Conservation (phyloP, 2,113 vertebrate species). For the Pelmatolapia mariae region DNA sequence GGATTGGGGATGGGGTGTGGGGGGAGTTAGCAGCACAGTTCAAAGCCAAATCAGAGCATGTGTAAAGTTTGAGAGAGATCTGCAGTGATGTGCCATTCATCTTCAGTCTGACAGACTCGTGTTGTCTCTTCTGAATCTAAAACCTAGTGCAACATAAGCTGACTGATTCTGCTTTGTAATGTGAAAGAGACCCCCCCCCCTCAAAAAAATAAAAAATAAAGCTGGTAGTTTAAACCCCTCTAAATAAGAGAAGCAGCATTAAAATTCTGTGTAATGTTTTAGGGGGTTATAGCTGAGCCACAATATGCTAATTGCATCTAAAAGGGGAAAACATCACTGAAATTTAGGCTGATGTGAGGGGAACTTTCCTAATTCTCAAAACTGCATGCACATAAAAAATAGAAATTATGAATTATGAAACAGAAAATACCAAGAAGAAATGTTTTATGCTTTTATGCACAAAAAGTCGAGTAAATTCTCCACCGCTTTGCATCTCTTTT, state of each 20-base stretch:
- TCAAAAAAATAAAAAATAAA: background rate
- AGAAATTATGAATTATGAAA: background rate
- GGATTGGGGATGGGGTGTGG: background rate
- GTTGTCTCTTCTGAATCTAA: background rate
- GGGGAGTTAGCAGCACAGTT: background rate
- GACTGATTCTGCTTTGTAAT: background rate
- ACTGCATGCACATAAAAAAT: background rate
- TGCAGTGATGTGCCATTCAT: background rate
- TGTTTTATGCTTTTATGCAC: background rate
- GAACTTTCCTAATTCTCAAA: background rate
- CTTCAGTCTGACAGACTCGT: background rate
- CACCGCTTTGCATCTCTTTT: background rate
- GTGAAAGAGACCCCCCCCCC: background rate
- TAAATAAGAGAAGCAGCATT: background rate
- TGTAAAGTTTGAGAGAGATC: slow-evolving; percentile 13
- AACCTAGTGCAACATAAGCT: background rate
- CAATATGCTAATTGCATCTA: background rate
- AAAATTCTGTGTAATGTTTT: background rate
- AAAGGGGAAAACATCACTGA: background rate
- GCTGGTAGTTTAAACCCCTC: background rate
- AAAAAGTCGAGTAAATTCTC: background rate
- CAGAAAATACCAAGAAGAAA: background rate
- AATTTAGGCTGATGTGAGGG: background rate
- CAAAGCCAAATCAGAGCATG: slow-evolving; percentile 17
- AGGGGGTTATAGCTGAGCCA: background rate